A percentile compares a stretch with the other conserved stretches of the same genome.
These are phyloP conservation scores for Circaetus cinerascens DNA, from an alignment of 2,113 vertebrate genomes.

Conservation along the genomic window DNA sequence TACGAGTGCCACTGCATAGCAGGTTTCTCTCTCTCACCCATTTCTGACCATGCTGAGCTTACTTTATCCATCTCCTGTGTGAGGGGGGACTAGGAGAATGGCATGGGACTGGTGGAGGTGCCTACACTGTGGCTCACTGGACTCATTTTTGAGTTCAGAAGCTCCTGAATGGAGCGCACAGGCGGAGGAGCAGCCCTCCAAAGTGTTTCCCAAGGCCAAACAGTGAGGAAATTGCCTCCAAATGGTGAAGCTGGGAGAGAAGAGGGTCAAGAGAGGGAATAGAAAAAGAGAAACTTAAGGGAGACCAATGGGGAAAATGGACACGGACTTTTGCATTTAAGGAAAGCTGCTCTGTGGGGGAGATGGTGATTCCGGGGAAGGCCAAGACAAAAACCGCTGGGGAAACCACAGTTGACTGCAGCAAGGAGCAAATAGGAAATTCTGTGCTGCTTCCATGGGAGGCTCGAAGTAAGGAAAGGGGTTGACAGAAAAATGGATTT, in stretches of 20 bases:
- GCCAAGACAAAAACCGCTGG: not conserved
- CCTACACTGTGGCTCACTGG: fast-evolving
- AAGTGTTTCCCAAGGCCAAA: not conserved
- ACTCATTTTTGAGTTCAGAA: not conserved
- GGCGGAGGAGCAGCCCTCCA: not conserved
- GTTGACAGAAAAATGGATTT: not conserved
- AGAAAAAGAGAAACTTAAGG: not conserved
- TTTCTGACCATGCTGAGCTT: not conserved
- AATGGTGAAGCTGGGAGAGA: not conserved
- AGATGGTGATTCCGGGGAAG: not conserved
- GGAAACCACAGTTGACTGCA: not conserved
- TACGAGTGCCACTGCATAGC: not conserved
- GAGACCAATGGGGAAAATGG: not conserved
- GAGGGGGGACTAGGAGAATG: not conserved
- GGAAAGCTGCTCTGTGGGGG: not conserved
- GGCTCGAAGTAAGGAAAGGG: not conserved
- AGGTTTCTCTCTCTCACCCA: not conserved
- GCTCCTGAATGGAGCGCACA: not conserved
- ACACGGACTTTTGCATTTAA: not conserved
- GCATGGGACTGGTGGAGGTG: not conserved
- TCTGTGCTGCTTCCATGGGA: not conserved
- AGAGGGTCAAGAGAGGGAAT: not conserved
- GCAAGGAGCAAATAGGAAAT: not conserved
- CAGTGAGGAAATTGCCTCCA: not conserved
- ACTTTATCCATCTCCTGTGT: not conserved